These are phyloP conservation scores for Fistularia tabacaria DNA, from an alignment of 2,797 vertebrate genomes.

Conservation along the genomic window DNA sequence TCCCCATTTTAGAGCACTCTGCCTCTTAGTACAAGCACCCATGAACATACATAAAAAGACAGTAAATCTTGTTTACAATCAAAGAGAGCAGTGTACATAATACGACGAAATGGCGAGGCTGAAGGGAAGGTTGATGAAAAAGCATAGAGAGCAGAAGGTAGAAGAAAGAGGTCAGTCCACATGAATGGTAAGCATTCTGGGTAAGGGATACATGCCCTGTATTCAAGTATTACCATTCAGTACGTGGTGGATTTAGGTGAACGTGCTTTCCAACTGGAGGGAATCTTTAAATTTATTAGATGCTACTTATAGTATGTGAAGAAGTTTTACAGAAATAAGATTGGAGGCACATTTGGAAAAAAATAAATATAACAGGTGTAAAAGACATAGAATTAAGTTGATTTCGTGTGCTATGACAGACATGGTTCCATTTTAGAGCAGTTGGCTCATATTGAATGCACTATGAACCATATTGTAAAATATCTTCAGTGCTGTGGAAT, in stretches of 20 bases:
- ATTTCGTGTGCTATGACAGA: conserved; percentile 36
- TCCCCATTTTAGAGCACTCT: conserved; percentile 35
- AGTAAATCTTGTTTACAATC: conserved; percentile 49
- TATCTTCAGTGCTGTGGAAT: conserved; percentile 47
- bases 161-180: conserved; percentile 46
- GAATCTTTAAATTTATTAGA: conserved; percentile 7
- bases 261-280: no score
- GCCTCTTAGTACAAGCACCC: conserved; percentile 11
- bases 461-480: conserved; percentile 42
- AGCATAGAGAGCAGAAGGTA: conserved; percentile 14
- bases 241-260: no score
- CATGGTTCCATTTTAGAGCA: conserved; percentile 35
- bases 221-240: conserved; percentile 3
- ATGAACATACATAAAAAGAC: conserved; percentile 48
- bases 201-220: conserved; percentile 8
- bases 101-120: conserved; percentile 11
- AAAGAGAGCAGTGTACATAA: conserved; percentile 27
- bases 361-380: conserved; percentile 8
- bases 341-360: conserved; percentile 15
- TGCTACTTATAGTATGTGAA: neutral
- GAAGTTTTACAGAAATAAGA: no score
- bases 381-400: conserved; percentile 36
- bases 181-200: conserved; percentile 28
- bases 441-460: conserved; percentile 22
- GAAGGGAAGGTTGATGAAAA: conserved; percentile 36